A percentile compares a stretch with the other conserved stretches of the same genome.
Evolutionary conservation across 2,797 vertebrate species (phyloP).

Genomic region (Lepilemur ruficaudatus): DNA sequence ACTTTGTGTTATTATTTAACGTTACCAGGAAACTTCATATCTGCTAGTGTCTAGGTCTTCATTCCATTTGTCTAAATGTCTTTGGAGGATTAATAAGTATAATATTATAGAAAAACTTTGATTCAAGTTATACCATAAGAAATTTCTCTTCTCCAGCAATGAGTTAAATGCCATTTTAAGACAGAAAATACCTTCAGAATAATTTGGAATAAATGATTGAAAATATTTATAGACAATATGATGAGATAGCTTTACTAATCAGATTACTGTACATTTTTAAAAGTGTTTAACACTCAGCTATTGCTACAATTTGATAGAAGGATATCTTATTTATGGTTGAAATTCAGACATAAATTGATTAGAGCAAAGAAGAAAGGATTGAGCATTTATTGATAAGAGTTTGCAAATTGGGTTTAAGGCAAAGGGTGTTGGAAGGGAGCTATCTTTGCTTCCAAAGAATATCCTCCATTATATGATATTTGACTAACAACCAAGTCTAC

Average conservation of each 20-base stretch:
- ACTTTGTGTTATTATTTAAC: neutral
- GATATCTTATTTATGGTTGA: neutral
- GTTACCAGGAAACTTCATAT: neutral
- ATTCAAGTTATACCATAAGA: neutral
- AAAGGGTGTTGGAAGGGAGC: neutral
- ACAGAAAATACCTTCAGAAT: neutral
- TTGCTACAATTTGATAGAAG: neutral
- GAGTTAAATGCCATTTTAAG: neutral
- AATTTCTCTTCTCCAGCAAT: neutral
- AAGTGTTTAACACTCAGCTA: neutral
- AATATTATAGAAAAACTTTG: neutral
- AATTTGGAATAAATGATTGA: neutral
- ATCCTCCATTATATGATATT: neutral
- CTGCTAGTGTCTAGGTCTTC: neutral
- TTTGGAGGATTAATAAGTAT: neutral
- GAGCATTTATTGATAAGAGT: neutral
- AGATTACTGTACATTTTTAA: neutral
- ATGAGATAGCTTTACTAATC: neutral
- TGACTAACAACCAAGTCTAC: neutral
- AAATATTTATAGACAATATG: neutral
- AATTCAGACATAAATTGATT: neutral
- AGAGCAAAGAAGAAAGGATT: neutral
- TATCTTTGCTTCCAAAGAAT: neutral
- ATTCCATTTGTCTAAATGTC: neutral
- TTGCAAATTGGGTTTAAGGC: neutral